Evolutionary conservation across 1,140 invertebrate species (phyloP), one percentile per base, ranked within the genome.

Genomic region (Micrasema minimum): DNA sequence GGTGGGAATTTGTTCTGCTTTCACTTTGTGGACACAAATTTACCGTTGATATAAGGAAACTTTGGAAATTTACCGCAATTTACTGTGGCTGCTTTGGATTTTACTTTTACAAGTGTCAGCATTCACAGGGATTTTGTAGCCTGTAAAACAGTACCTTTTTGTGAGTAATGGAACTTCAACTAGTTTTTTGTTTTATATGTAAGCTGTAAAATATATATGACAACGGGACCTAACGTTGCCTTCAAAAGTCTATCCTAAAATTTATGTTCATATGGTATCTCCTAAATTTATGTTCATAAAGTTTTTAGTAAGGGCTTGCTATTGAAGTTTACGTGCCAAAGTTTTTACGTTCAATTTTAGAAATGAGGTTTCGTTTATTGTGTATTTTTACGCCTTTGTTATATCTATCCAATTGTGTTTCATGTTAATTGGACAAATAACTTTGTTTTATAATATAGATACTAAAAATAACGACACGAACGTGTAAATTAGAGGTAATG

Each of bases 181-280:
- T 51, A 51, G 50, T 51, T 51, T 51, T 51, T 51, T 51, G 50
- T 51, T 51, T 51, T 51, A 51, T 51, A 51, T 51, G 50, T 51
- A 51, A 51, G 50, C 22, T 51, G 50, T 51, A 51, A 51, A 51
- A 51, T 51, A 51, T n/a, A n/a, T 51, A 51, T 51, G 50, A 51
- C 50, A 51, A 51, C 22, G 22, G 50, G 26, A 12, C 18, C 50
- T 26, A 23, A 18, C 22, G 50, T 12, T 51, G n/a, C n/a, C n/a
- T n/a, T 23, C 50, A n/a, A 51, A 51, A 51, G 50, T 51, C 50
- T 51, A 51, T 51, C 50, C 50, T 12, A 22, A n/a, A 51, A 23
- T 51, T 51, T 51, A 51, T 51, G 50, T 51, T 51, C 20, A 51
- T 51, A 26, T n/a, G n/a, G n/a, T n/a, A n/a, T n/a, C n/a, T n/a